Base-by-base conservation (phyloP, 2,797 vertebrate species). In the Myripristis murdjan region DNA sequence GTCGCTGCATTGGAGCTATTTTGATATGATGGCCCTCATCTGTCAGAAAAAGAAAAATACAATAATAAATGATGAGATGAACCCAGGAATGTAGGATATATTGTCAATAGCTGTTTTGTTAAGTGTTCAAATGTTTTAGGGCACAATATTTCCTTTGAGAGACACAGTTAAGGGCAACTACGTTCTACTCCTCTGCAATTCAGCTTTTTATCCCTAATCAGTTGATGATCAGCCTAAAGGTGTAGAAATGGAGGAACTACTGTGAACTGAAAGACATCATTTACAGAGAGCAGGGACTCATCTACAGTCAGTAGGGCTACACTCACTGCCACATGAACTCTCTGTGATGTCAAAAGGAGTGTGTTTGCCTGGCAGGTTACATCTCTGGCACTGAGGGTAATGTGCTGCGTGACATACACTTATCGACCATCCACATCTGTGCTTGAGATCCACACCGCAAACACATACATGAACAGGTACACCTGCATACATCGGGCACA, bases 371-470 rank as follows among this genome's bases (percentile, higher is more conserved):
- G 57, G 14, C 52, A 1, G 64, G 70, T 70, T 71, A 76, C 70
- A 83, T 65, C 81, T 81, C 63, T 87, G 56, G 70, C 56, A 64
- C 70, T 47, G n/a, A n/a, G 62, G 47, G 55, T 55, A 54, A 35
- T 47, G 60, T 12, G 56, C 58, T 61, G 64, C 79, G 63, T 85
- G 74, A 79, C 28, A 41, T 39, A 47, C 78, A 57, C 70, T 51
- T 82, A 79, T 68, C 48, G 65, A 79, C 51, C 59, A 55, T 75
- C 72, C 53, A 57, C 74, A 84, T 85, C 59, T 80, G 68, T 73
- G 77, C 72, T 75, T 61, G 66, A 77, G 88, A 82, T 65, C 72
- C 78, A 63, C 70, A 82, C 81, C 22, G 56, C 68, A 79, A 75
- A 91, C 81, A 79, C 49, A 16, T 49, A 75, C 63, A 37, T 60